Percentiles rank a stretch among this genome's conserved stretches.
phyloP scores from a whole-genome alignment of 1,140 invertebrate species.

The Patella vulgata region DNA sequence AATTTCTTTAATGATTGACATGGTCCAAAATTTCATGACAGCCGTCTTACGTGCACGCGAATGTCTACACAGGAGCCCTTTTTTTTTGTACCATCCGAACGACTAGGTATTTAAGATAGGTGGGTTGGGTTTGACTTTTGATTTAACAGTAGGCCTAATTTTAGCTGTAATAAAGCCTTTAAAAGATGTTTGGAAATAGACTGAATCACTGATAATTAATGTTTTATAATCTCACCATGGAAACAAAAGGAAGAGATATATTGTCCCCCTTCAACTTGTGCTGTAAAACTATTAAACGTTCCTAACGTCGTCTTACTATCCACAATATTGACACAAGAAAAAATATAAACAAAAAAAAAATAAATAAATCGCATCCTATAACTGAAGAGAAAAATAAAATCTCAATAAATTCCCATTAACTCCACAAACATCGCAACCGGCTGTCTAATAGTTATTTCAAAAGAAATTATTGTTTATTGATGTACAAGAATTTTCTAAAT shows the following conservation, averaged over 20 bases:
- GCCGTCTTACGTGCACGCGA: too few species aligned
- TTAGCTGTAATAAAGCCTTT: too few species aligned
- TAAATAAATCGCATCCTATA: not conserved
- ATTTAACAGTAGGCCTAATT: too few species aligned
- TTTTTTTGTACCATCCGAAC: too few species aligned
- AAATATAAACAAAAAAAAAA: slow-evolving; percentile 2
- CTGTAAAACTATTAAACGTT: slow-evolving; percentile 31
- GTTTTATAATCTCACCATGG: slow-evolving; percentile 44
- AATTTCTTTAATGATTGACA: too few species aligned
- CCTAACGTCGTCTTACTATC: slow-evolving; percentile 55
- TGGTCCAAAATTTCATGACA: too few species aligned
- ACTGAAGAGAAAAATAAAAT: too few species aligned
- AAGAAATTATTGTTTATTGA: not conserved
- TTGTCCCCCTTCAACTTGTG: slow-evolving; percentile 41
- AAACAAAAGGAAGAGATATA: slow-evolving; percentile 58
- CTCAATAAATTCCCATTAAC: slow-evolving; percentile 7
- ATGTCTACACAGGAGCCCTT: too few species aligned
- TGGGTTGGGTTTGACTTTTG: too few species aligned
- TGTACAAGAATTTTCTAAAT: not conserved
- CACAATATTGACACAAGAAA: slow-evolving; percentile 60
- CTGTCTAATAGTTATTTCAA: not conserved
- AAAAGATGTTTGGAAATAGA: too few species aligned
- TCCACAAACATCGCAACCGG: slow-evolving; percentile 3
- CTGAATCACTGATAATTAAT: not conserved
- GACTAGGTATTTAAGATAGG: too few species aligned